phyloP scores from a whole-genome alignment of 1,140 invertebrate species.

The Colletes gigas region DNA sequence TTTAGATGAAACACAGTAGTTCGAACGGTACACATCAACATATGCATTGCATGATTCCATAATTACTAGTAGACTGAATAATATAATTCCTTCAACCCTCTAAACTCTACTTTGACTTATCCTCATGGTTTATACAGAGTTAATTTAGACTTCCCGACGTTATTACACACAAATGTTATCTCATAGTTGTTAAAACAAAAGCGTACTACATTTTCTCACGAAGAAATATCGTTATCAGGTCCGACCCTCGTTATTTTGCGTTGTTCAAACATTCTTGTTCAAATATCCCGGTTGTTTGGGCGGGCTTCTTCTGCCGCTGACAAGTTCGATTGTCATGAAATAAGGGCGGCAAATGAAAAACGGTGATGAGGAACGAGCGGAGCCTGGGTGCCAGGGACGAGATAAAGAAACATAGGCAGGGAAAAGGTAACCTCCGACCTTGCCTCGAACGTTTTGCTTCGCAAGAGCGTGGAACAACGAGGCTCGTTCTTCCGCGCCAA shows the following conservation, averaged over 20 bases:
- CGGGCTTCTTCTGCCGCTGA: constrained; percentile 72
- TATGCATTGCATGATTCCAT: no score
- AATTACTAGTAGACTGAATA: no score
- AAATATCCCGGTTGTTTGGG: not conserved
- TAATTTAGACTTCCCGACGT: no score
- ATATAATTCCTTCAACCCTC: no score
- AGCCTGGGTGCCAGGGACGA: not conserved
- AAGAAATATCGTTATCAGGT: constrained; percentile 67
- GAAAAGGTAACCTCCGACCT: constrained; percentile 3
- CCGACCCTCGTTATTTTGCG: constrained; percentile 61
- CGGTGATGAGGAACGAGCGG: constrained; percentile 15
- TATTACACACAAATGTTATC: no score
- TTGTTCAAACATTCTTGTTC: constrained; percentile 61
- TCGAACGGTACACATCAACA: no score
- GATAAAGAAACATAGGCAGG: constrained; percentile 3
- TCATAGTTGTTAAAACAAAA: not conserved
- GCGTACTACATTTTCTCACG: not conserved
- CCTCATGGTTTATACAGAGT: no score
- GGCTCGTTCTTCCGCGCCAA: constrained; percentile 48
- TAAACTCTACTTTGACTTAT: no score
- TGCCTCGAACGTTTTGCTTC: constrained; percentile 37
- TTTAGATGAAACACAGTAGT: not conserved
- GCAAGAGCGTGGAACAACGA: constrained; percentile 51
- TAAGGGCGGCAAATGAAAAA: constrained; percentile 20
- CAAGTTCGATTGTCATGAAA: constrained; percentile 62